Evolutionary conservation across 2,888 invertebrate species (phyloP).

Genomic region (Drosophila kuntzei): DNA sequence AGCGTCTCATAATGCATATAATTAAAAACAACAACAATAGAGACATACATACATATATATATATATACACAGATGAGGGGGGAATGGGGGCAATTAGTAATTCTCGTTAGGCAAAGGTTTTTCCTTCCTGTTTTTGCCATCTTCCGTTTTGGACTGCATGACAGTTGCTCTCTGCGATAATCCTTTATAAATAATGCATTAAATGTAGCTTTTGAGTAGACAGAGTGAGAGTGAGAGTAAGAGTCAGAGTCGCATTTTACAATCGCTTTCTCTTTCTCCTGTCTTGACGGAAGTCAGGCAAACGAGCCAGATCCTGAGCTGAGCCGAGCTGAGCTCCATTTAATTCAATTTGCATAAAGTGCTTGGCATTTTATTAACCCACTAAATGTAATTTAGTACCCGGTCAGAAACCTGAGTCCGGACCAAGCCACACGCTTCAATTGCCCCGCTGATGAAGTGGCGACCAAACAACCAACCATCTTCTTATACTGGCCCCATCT

Average conservation of each 20-base stretch:
- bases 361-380: conserved; percentile 78
- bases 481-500: conserved; percentile 19
- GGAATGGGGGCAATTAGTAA: conserved; percentile 68
- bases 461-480: conserved; percentile 22
- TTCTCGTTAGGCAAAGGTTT: conserved; percentile 73
- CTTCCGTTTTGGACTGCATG: conserved; percentile 56
- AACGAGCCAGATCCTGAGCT: conserved; percentile 56
- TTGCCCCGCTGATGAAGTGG: conserved; percentile 74
- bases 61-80: neutral
- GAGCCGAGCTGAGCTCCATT: conserved; percentile 61
- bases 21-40: conserved; percentile 69
- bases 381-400: conserved; percentile 78
- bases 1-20: conserved; percentile 77
- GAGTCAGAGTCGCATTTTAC: conserved; percentile 38
- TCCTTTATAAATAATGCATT: conserved; percentile 80
- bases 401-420: conserved; percentile 51
- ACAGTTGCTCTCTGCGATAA: conserved; percentile 63
- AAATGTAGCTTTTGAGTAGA: conserved; percentile 47
- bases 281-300: conserved; percentile 53
- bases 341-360: conserved; percentile 78
- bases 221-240: neutral
- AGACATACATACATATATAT: conserved; percentile 24
- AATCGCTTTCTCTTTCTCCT: conserved; percentile 40
- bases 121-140: conserved; percentile 70
- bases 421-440: conserved; percentile 60